Percentiles rank a stretch among this genome's conserved stretches.
These are phyloP conservation scores for Pygocentrus nattereri DNA, from an alignment of 2,797 vertebrate genomes.

Conservation along the genomic window DNA sequence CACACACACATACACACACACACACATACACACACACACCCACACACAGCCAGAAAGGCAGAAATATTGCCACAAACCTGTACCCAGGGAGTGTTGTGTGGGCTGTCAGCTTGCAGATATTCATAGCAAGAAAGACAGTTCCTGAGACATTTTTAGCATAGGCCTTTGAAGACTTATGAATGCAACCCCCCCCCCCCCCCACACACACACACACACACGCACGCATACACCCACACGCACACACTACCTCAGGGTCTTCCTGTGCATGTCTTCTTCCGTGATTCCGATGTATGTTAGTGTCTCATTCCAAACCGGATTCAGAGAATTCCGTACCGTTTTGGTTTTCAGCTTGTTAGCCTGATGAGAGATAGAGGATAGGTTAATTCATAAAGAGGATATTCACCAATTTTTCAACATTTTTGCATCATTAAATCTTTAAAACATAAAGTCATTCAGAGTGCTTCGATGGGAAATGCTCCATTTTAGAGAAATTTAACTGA, in stretches of 20 bases:
- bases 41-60: slow-evolving; percentile 40
- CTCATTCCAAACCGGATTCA: slow-evolving; percentile 93
- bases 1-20: no score
- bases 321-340: slow-evolving; percentile 88
- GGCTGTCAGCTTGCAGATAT: slow-evolving; percentile 38
- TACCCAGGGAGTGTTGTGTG: slow-evolving; percentile 39
- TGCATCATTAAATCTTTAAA: no score
- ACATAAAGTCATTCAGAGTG: no score
- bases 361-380: slow-evolving; percentile 19
- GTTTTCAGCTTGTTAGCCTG: slow-evolving; percentile 95
- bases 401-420: no score
- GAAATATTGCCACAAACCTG: slow-evolving; percentile 39
- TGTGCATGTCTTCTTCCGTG: slow-evolving; percentile 89
- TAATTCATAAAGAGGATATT: neutral
- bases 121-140: slow-evolving; percentile 39
- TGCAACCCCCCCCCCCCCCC: slow-evolving; percentile 3
- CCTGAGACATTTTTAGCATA: slow-evolving; percentile 37
- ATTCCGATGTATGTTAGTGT: slow-evolving; percentile 88
- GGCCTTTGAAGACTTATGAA: slow-evolving; percentile 34
- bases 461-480: no score
- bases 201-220: slow-evolving; percentile 36
- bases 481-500: no score
- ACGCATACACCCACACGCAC: slow-evolving; percentile 24
- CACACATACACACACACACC: no score
- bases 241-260: slow-evolving; percentile 88